Conservation (phyloP, 2,888 invertebrate genomes). For the Rotaria sp. region DNA sequence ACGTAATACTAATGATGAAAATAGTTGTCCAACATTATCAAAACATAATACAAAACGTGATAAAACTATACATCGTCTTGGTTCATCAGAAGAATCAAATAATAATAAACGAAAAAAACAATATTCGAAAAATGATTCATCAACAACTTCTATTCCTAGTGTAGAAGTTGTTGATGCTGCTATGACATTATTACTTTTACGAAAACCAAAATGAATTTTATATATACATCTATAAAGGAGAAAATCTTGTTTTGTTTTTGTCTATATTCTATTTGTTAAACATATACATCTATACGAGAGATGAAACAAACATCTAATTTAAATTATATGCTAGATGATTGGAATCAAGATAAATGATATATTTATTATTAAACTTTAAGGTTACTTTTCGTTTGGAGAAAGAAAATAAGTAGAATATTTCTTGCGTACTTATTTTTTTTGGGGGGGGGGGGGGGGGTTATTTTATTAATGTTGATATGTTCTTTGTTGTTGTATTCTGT, state of each 20-base stretch:
- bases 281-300: not conserved
- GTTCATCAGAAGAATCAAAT: not conserved
- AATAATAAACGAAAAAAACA: not conserved
- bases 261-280: not conserved
- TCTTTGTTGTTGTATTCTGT: not conserved
- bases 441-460: not conserved
- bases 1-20: conserved; percentile 5
- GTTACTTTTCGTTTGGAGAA: not conserved
- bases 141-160: not conserved
- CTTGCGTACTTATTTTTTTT: not conserved
- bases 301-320: not conserved
- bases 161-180: conserved; percentile 8
- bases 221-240: not conserved
- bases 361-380: too few relatives aligned
- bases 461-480: not conserved
- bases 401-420: not conserved
- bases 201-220: not conserved
- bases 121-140: not conserved
- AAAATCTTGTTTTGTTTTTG: not conserved
- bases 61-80: conserved; percentile 1
- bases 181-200: conserved; percentile 23
- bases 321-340: too few relatives aligned
- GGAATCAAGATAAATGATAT: too few relatives aligned
- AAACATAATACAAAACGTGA: not conserved
- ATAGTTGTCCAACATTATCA: not conserved